Percentiles rank a stretch among this genome's conserved stretches.
Conservation (phyloP, 2,797 vertebrate genomes). For the Salarias fasciatus region DNA sequence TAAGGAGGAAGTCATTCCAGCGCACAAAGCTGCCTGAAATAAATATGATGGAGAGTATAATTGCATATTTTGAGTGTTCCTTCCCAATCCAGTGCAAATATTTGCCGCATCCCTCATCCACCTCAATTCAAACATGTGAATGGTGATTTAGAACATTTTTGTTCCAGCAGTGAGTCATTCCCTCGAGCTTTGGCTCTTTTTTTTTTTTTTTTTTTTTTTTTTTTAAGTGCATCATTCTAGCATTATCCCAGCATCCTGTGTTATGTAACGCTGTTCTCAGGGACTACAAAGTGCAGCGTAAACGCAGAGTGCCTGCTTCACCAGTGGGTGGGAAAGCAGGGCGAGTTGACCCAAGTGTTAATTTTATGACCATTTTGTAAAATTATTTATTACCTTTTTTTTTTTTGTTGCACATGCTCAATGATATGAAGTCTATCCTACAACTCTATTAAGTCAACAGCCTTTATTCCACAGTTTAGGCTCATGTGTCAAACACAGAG, state of each 20-base stretch:
- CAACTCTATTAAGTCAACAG: conserved; percentile 1
- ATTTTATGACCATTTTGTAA: conserved; percentile 33
- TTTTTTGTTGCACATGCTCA: not conserved
- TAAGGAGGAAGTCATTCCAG: no score
- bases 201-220: not conserved
- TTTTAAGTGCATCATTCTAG: conserved; percentile 43
- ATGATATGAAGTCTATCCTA: conserved; percentile 22
- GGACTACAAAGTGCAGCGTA: conserved; percentile 38
- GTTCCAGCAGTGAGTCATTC: conserved; percentile 45
- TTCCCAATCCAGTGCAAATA: not conserved
- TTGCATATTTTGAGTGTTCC: no score
- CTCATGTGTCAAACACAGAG: not conserved
- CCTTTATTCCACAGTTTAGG: not conserved
- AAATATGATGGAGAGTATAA: no score
- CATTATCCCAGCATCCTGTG: conserved; percentile 36
- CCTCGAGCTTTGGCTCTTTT: not conserved
- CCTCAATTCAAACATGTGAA: conserved; percentile 24
- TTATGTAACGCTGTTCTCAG: conserved; percentile 34
- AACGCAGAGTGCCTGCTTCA: conserved; percentile 17
- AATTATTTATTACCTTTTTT: no score
- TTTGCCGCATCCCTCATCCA: conserved; percentile 9
- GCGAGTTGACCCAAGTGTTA: not conserved
- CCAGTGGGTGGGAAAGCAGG: conserved; percentile 8
- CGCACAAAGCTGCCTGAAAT: no score
- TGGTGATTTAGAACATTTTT: conserved; percentile 26